A percentile compares a stretch with the other conserved stretches of the same genome.
Conservation (phyloP, 2,888 invertebrate genomes). For the Acronicta alni region DNA sequence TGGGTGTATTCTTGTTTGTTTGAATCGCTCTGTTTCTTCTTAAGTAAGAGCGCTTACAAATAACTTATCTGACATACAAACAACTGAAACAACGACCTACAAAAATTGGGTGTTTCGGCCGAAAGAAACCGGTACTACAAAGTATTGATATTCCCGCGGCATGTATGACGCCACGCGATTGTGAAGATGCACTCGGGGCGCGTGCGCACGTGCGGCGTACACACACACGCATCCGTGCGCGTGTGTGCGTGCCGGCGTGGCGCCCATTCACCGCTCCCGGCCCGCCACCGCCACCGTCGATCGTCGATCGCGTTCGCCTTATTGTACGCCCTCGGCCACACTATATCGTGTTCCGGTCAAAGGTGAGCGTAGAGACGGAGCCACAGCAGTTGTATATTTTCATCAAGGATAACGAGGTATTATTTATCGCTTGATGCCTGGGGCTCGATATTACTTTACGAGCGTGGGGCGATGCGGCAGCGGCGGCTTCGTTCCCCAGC, state of each 20-base stretch:
- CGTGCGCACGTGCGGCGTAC: neutral
- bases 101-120: slow-evolving; percentile 19
- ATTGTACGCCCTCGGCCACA: neutral
- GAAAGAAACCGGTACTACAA: slow-evolving; percentile 11
- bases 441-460: slow-evolving; percentile 26
- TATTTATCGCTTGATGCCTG: slow-evolving; percentile 19
- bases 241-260: neutral
- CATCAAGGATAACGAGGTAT: slow-evolving; percentile 30
- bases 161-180: neutral
- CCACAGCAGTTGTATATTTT: slow-evolving; percentile 6
- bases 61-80: neutral
- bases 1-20: no score
- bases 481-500: neutral
- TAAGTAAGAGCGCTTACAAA: no score
- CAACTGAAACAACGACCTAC: slow-evolving; percentile 1
- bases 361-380: slow-evolving; percentile 5
- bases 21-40: no score
- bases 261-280: no score
- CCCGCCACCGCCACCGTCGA: no score
- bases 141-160: neutral
- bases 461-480: slow-evolving; percentile 10
- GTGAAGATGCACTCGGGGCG: slow-evolving; percentile 19
- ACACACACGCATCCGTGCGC: no score
- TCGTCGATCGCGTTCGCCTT: no score
- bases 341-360: slow-evolving; percentile 8